Evolutionary conservation across 2,797 vertebrate species (phyloP).

Genomic region (Hylomyscus alleni): DNA sequence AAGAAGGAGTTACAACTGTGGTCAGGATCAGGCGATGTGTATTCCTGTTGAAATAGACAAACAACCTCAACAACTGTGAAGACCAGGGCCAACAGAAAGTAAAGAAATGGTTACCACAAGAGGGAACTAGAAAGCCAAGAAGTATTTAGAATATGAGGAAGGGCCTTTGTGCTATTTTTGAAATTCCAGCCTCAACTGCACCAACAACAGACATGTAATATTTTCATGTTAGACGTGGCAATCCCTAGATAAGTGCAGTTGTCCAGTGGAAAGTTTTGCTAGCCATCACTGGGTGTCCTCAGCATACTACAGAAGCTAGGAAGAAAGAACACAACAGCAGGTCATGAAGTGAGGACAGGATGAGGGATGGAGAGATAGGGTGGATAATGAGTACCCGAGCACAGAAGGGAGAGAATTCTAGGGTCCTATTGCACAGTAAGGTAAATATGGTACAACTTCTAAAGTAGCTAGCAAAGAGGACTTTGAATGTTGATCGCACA

Average conservation of each 20-base stretch:
- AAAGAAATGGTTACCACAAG: background rate
- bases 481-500: background rate
- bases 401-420: background rate
- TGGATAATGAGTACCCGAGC: too few relatives aligned
- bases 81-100: background rate
- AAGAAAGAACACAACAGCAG: background rate
- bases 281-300: background rate
- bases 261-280: background rate
- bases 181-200: background rate
- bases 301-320: background rate
- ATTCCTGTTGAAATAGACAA: background rate
- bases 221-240: background rate
- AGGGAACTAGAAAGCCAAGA: background rate
- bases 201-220: background rate
- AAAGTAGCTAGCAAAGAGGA: background rate
- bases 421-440: background rate
- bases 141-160: background rate
- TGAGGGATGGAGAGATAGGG: background rate
- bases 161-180: background rate
- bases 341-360: background rate
- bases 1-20: background rate
- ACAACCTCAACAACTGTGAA: background rate
- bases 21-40: background rate
- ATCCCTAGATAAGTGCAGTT: background rate
- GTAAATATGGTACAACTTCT: background rate